Percentiles rank a stretch among this genome's conserved stretches.
Conservation (phyloP, 2,888 invertebrate species). For the Nezara viridula region DNA sequence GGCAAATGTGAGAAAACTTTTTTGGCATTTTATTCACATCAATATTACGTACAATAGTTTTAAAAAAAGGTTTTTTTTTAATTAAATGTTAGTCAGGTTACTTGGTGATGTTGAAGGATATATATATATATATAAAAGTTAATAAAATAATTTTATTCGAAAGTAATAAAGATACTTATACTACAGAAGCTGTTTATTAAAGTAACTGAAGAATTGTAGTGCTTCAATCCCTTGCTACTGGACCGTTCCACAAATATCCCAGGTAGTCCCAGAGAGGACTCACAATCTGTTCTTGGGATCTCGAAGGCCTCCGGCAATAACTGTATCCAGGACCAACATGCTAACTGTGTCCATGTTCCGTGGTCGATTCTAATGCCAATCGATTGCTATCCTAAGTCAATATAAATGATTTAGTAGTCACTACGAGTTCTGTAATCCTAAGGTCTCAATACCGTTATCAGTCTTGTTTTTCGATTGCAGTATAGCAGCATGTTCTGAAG, state of each 20-base stretch:
- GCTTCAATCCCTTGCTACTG: background rate
- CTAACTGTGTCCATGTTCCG: background rate
- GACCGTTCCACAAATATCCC: background rate
- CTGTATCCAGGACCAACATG: background rate
- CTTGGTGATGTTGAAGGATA: no score
- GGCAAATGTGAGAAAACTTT: no score
- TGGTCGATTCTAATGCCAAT: background rate
- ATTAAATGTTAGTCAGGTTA: no score
- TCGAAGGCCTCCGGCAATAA: conserved; percentile 20
- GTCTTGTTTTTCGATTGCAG: background rate
- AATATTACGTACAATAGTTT: no score
- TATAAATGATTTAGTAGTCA: background rate
- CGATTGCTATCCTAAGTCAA: background rate
- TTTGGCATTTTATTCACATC: no score
- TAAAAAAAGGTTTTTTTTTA: no score
- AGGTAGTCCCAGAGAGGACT: background rate
- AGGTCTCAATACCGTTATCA: background rate
- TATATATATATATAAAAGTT: no score
- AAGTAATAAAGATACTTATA: background rate
- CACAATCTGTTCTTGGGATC: background rate
- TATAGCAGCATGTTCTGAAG: background rate
- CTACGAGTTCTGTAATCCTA: background rate
- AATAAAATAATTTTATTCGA: no score
- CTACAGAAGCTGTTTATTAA: background rate
- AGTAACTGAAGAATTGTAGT: no score